Evolutionary conservation across 2,797 vertebrate genomes (phyloP).

Genomic region (Hemibagrus guttatus): DNA sequence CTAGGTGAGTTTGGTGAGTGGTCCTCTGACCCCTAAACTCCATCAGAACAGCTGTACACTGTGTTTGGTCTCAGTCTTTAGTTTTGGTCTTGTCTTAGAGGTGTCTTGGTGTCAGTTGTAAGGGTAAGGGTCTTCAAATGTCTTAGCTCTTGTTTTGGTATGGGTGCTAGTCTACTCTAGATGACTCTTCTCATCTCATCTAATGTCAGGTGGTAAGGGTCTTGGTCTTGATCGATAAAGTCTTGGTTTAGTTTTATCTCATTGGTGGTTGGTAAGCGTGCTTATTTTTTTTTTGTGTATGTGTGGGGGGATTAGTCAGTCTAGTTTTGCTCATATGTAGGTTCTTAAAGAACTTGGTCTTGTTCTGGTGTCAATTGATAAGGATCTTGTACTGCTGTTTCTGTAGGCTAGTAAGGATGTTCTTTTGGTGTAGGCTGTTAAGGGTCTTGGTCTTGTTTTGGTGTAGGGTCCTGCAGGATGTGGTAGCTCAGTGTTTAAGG

Average conservation of each 20-base stretch:
- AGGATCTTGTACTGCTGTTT: background rate
- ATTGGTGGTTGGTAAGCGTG: background rate
- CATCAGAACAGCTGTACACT: background rate
- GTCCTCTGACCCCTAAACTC: background rate
- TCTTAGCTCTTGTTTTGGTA: background rate
- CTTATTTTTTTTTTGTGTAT: background rate
- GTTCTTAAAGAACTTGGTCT: background rate
- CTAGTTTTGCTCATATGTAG: background rate
- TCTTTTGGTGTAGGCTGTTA: background rate
- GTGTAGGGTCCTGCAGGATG: no score
- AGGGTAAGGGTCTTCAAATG: background rate
- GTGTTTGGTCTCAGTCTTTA: background rate
- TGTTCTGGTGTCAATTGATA: background rate
- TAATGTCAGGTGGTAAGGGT: background rate
- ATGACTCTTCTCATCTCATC: background rate
- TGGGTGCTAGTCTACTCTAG: background rate
- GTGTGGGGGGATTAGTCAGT: no score
- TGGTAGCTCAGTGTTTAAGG: no score
- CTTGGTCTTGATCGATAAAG: background rate
- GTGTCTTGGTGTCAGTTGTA: background rate
- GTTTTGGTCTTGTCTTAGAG: background rate
- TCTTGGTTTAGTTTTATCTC: background rate
- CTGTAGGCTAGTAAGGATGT: no score
- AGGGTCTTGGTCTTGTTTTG: background rate
- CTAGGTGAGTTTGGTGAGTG: background rate